Base-by-base conservation (phyloP, 1,140 invertebrate genomes). In the Drosophila nebulosa region DNA sequence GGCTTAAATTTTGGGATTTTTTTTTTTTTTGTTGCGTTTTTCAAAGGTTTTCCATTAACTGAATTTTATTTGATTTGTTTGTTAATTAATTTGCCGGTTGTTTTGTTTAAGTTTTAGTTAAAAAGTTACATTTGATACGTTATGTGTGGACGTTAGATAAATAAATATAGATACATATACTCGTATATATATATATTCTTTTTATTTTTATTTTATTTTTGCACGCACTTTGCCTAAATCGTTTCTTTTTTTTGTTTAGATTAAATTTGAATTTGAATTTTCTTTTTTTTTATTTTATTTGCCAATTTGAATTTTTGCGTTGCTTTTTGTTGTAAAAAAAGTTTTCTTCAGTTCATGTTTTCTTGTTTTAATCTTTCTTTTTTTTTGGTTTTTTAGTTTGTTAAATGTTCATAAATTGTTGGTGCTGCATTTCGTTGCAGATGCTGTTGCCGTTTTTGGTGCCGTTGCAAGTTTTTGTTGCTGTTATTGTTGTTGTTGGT, bases 1-100 rank as follows among this genome's bases (percentile, higher is more conserved):
- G 74, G 72, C 69, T 80, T 90, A 79, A 90, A 90, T 89, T 90
- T 90, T 90, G 71, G 69, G 68, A 65, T 56, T 71, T 90, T 85
- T 85, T 75, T 78, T 59, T 30, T 30, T 69, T 30, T 69, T 84
- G 79, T 78, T 63, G 52, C 18, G 62, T 74, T 74, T 36, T 65
- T 67, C 67, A 74, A 74, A 74, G 42, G 59, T 64, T 72, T 80
- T 50, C 64, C 53, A 73, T 77, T 68, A 89, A 63, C 64, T 60
- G 71, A 81, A 53, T 61, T 50, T 56, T 56, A 9, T 27, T 42
- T 14, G 27, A 32, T 42, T 60, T 73, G 56, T 71, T 68, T 78
- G 16, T 35, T 80, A 21, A 21, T 46, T 21, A 21, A 21, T 66
- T 21, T 42, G 58, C 72, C 32, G 74, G 55, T 59, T 64, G 64